Percentiles rank a stretch among this genome's conserved stretches.
These are phyloP conservation scores for Macrocentrus cingulum DNA, from an alignment of 1,140 invertebrate species.

Conservation along the genomic window DNA sequence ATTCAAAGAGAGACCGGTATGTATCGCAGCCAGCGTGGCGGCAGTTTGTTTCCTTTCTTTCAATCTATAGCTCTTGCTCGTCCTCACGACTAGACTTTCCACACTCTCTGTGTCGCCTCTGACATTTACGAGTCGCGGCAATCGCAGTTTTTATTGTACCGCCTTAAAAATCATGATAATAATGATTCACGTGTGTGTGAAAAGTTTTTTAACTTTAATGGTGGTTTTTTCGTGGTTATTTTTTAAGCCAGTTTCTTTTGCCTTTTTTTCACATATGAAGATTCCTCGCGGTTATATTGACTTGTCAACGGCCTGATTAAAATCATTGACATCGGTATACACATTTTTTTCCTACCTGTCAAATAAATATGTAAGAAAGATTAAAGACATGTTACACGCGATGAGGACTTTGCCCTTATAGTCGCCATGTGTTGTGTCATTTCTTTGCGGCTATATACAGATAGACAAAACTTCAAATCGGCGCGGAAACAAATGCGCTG, in stretches of 20 bases:
- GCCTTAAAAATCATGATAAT: background rate
- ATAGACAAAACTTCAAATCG: too few relatives aligned
- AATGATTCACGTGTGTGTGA: too few relatives aligned
- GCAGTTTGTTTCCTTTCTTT: conserved; percentile 14
- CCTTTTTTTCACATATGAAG: background rate
- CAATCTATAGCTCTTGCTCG: conserved; percentile 11
- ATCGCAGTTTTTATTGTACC: conserved; percentile 5
- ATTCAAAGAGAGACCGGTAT: background rate
- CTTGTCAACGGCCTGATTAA: too few relatives aligned
- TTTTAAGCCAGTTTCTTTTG: background rate
- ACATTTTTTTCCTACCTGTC: too few relatives aligned
- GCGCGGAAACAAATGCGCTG: too few relatives aligned
- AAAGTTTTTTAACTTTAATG: too few relatives aligned
- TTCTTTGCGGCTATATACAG: background rate
- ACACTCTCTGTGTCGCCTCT: conserved; percentile 13
- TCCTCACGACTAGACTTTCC: conserved; percentile 14
- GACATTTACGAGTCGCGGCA: conserved; percentile 28
- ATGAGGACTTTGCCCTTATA: too few relatives aligned
- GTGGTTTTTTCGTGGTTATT: too few relatives aligned
- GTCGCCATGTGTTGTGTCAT: background rate
- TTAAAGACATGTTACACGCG: too few relatives aligned
- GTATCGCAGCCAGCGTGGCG: conserved; percentile 12
- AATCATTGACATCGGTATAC: too few relatives aligned
- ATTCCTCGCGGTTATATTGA: background rate
- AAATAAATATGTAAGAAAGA: too few relatives aligned